Evolutionary conservation across 2,797 vertebrate genomes (phyloP), one percentile per base, ranked within the genome.

Genomic region (Apogon talboti): DNA sequence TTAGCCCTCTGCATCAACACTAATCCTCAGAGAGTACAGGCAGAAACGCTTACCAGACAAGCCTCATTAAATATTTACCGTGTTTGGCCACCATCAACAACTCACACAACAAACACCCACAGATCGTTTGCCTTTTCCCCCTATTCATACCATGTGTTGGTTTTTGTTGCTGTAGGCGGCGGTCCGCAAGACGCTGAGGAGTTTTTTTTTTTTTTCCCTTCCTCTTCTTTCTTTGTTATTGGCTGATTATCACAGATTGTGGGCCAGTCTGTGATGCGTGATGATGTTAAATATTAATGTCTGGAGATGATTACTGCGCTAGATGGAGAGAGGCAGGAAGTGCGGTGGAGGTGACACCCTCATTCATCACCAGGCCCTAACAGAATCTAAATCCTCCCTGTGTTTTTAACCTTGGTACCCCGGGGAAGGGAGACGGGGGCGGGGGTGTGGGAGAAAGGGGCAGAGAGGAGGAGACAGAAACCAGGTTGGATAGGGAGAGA

Each of bases 251-350:
- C 56, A 37, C 44, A 71, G 71, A 74, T 68, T 47, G 75, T 42
- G 64, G 64, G 67, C 71, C 5, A 52, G 75, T 47, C 57, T 33
- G 74, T 60, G 52, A 81, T 66, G 82, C 43, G 71, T 82, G 82
- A 78, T 72, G 57, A 71, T 86, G 86, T 93, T 89, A 93, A 93
- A 93, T 93, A 92, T 92, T 91, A 91, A 93, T 92, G 86, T 64
- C 60, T 64, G 66, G 66, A 66, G 78, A 87, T 89, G 87, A 91
- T 92, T 91, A 88, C 77, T 40, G 79, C 40, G 54, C 78, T 59
- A 78, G 79, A 88, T 79, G 76, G 82, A 79, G 83, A 84, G 78
- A 83, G 87, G 81, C 79, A 82, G 86, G 78, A 81, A 82, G 70
- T 75, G 66, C 46, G 35, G 67, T 46, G 78, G 79, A 83, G 74